Evolutionary conservation across 2,113 vertebrate species (phyloP).

Genomic region (Glareola pratincola): DNA sequence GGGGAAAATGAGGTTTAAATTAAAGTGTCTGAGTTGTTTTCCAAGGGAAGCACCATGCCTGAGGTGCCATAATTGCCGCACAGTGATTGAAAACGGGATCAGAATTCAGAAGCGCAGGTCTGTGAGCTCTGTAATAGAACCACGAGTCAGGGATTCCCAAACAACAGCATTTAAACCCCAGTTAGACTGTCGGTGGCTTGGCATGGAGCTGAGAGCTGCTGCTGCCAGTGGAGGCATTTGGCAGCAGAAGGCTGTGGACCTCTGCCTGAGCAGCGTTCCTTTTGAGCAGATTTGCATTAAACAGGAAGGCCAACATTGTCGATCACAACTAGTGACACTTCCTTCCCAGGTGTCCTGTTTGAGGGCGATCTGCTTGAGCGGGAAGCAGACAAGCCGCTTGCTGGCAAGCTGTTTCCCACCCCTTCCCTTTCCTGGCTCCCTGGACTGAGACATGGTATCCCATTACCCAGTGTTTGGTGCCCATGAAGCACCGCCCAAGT

Average conservation of each 20-base stretch:
- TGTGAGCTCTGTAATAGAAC: neutral
- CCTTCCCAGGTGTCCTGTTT: neutral
- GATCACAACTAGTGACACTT: neutral
- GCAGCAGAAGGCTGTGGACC: neutral
- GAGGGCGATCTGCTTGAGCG: neutral
- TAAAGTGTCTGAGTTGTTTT: neutral
- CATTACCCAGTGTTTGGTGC: rapidly evolving
- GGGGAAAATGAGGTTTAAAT: neutral
- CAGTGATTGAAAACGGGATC: neutral
- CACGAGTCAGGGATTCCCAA: neutral
- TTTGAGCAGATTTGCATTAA: neutral
- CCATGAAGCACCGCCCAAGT: rapidly evolving
- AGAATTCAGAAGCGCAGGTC: neutral
- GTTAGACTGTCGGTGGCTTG: neutral
- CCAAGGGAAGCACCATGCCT: neutral
- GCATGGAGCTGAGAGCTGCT: neutral
- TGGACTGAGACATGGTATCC: neutral
- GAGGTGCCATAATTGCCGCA: neutral
- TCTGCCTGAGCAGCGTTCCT: neutral
- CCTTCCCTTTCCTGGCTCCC: neutral
- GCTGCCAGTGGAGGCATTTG: neutral
- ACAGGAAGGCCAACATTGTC: neutral
- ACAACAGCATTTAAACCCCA: rapidly evolving
- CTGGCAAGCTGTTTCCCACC: neutral
- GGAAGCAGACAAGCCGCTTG: rapidly evolving